Evolutionary conservation across 2,113 vertebrate species (phyloP), one percentile per base, ranked within the genome.

Genomic region (Numenius arquata): DNA sequence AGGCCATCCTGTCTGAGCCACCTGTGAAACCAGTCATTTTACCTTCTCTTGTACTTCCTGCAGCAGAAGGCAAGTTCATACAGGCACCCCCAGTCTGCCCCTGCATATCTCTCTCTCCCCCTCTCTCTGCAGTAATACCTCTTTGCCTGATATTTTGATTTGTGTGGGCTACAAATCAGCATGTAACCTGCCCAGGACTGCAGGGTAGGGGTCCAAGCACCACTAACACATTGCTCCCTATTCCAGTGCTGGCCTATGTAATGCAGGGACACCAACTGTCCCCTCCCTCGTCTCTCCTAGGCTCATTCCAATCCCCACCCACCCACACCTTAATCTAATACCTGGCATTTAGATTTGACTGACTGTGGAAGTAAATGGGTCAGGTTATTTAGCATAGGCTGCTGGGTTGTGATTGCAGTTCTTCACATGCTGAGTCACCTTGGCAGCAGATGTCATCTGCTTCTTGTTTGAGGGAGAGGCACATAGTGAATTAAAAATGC

Each of bases 341-440:
- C 50, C 83, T 94, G 63, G 75, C 68, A 83, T 93, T 76, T 68
- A 45, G 87, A 68, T 89, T 89, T 95, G 81, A 91, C 92, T 94
- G 86, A n/a, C 77, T 90, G 90, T 82, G 6, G 12, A 81, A 83
- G 80, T 93, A 95, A 94, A 74, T 80, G 94, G 90, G 90, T 93
- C 79, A 53, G 29, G 48, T 94, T 76, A 61, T 80, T 93, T 41
- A 78, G 23, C 27, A 84, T n/a, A 84, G 62, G 68, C 75, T 68
- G 84, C 83, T 63, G 71, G 50, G 75, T 12, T 91, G 92, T 0
- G 0, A 25, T 18, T 30, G 81, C 84, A 85, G 81, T 47, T 74
- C 62, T 90, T 88, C 1, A 2, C 14, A 16, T 59, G 91, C 96
- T 97, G 97, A 98, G 95, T 98, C 97, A 97, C 84, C 6, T 67